Percentiles rank a stretch among this genome's conserved stretches.
Evolutionary conservation across 2,113 vertebrate species (phyloP).

Genomic region (Macquaria australasica): DNA sequence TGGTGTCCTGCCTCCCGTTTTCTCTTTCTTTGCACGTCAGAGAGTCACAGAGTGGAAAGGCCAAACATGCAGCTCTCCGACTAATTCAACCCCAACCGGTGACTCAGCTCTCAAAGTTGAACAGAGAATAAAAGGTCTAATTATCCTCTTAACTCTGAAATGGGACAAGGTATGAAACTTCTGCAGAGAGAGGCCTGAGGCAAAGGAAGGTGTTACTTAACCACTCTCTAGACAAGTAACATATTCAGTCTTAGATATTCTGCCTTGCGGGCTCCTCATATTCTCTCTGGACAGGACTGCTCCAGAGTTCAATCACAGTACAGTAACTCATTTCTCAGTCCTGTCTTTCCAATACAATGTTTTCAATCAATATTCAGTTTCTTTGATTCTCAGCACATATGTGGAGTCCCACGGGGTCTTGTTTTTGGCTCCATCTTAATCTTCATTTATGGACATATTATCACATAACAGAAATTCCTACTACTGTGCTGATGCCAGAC

Average conservation of each 20-base stretch:
- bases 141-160: conserved; percentile 62
- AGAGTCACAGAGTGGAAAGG: conserved; percentile 65
- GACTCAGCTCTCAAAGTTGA: conserved; percentile 71
- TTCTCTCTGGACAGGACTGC: neutral
- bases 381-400: neutral
- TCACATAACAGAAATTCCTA: neutral
- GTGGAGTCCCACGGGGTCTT: neutral
- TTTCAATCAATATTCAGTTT: neutral
- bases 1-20: conserved; percentile 41
- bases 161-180: conserved; percentile 46
- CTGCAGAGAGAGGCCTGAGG: conserved; percentile 7
- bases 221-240: conserved; percentile 18
- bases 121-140: conserved; percentile 69
- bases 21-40: conserved; percentile 55
- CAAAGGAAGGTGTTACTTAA: conserved; percentile 23
- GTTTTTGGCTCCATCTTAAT: neutral
- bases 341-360: neutral
- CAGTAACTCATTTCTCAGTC: neutral
- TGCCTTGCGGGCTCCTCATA: neutral
- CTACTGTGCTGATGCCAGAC: too few species aligned
- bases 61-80: conserved; percentile 71
- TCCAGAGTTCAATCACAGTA: conserved; percentile 4
- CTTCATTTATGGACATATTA: neutral
- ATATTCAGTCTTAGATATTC: conserved; percentile 11
- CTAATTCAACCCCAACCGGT: conserved; percentile 59